Conservation (phyloP, 1,140 invertebrate genomes). For the Triops longicaudatus region DNA sequence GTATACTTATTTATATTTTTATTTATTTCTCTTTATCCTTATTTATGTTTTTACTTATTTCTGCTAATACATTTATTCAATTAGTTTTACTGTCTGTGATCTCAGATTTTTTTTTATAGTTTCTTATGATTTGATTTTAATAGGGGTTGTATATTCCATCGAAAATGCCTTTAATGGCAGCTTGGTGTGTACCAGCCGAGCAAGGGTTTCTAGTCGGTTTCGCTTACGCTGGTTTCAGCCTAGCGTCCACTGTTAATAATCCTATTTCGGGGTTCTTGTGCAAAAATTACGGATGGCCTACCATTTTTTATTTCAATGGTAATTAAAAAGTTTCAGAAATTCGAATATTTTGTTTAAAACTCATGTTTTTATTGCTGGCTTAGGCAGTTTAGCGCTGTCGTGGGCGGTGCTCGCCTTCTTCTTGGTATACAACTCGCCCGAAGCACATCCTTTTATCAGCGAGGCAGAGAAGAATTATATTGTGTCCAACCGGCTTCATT, state of each 20-base stretch:
- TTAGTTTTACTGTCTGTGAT: too few species aligned
- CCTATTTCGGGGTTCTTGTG: slow-evolving; percentile 41
- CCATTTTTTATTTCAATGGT: slow-evolving; percentile 40
- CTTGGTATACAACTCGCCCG: slow-evolving; percentile 38
- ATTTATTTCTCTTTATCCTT: too few species aligned
- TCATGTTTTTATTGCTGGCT: background rate
- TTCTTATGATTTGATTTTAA: too few species aligned
- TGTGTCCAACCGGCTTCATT: background rate
- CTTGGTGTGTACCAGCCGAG: slow-evolving; percentile 40
- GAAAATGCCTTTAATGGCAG: slow-evolving; percentile 46
- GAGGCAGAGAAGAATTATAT: background rate
- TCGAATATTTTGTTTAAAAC: too few species aligned
- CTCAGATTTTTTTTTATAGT: too few species aligned
- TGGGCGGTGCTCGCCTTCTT: slow-evolving; percentile 42
- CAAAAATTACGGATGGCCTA: slow-evolving; percentile 40
- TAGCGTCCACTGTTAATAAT: slow-evolving; percentile 39
- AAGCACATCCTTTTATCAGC: background rate
- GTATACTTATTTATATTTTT: slow-evolving; percentile 21
- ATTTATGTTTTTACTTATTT: too few species aligned
- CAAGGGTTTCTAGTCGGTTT: slow-evolving; percentile 34
- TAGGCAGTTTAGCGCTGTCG: slow-evolving; percentile 37
- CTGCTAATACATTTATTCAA: too few species aligned
- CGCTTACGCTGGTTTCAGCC: slow-evolving; percentile 39
- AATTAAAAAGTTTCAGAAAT: too few species aligned
- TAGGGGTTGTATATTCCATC: slow-evolving; percentile 48